phyloP scores from a whole-genome alignment of 2,888 invertebrate species.

The Ornithoptera priamus region DNA sequence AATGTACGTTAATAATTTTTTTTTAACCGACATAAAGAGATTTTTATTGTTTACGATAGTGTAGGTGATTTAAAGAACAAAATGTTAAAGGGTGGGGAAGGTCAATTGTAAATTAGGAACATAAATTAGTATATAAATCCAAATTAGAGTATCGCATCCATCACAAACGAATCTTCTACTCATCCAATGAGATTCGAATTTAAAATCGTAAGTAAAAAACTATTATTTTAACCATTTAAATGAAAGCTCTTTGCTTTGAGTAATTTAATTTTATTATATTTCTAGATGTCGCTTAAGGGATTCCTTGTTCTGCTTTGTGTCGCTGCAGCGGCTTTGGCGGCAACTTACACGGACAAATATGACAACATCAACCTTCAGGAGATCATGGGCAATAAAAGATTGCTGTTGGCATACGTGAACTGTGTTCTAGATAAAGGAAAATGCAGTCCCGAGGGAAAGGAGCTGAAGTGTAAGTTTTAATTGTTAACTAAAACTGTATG shows the following conservation, averaged over 20 bases:
- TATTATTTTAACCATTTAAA: background rate
- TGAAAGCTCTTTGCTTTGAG: background rate
- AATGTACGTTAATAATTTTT: background rate
- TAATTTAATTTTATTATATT: slow-evolving; percentile 14
- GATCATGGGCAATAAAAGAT: slow-evolving; percentile 82
- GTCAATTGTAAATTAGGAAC: slow-evolving; percentile 1
- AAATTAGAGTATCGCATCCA: background rate
- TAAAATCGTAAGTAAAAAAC: background rate
- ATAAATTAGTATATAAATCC: background rate
- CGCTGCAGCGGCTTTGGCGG: slow-evolving; percentile 43
- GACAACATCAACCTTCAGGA: slow-evolving; percentile 85
- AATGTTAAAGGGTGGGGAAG: slow-evolving; percentile 1
- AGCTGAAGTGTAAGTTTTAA: slow-evolving; percentile 81
- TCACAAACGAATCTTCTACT: background rate
- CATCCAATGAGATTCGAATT: background rate
- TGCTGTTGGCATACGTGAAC: slow-evolving; percentile 83
- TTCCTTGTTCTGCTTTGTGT: slow-evolving; percentile 45
- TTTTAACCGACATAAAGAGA: background rate
- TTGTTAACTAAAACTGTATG: no score
- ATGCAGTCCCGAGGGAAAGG: slow-evolving; percentile 85
- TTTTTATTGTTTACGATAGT: background rate
- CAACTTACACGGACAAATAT: slow-evolving; percentile 82
- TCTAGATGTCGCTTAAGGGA: slow-evolving; percentile 48
- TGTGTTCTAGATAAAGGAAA: slow-evolving; percentile 82
- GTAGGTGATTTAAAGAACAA: background rate